Percentiles rank a stretch among this genome's conserved stretches.
Evolutionary conservation across 2,888 invertebrate species (phyloP).

Genomic region (Eurois occulta): DNA sequence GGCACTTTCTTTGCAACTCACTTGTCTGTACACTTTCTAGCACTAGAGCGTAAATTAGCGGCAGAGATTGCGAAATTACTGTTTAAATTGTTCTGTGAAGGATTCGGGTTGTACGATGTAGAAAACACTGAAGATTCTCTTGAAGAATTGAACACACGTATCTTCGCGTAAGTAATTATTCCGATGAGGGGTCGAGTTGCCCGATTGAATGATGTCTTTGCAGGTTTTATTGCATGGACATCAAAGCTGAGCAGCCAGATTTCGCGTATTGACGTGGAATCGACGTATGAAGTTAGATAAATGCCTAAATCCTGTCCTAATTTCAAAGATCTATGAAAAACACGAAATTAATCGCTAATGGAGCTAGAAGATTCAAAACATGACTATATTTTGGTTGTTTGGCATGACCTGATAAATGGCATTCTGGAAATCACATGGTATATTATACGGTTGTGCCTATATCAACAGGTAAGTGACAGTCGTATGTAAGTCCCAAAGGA

Average conservation of each 20-base stretch:
- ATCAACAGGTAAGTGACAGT: background rate
- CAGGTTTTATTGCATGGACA: background rate
- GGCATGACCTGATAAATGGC: background rate
- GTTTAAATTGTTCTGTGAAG: conserved; percentile 11
- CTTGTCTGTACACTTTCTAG: conserved; percentile 58
- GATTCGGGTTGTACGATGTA: background rate
- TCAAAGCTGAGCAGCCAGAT: background rate
- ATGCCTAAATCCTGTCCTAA: too few relatives aligned
- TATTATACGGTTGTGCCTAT: background rate
- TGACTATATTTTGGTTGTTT: background rate
- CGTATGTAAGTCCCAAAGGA: background rate
- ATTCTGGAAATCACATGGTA: background rate
- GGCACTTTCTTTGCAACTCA: conserved; percentile 60
- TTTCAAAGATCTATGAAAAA: too few relatives aligned
- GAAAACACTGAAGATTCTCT: background rate
- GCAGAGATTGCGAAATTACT: conserved; percentile 28
- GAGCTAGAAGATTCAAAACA: background rate
- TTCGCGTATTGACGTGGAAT: background rate
- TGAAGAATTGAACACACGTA: background rate
- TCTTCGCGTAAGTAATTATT: background rate
- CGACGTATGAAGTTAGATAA: background rate
- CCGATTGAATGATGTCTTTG: background rate
- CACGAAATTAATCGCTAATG: background rate
- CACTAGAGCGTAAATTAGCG: conserved; percentile 37
- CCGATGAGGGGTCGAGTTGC: background rate